Evolutionary conservation across 1,140 invertebrate genomes (phyloP).

Genomic region (Drosophila micromelanica): DNA sequence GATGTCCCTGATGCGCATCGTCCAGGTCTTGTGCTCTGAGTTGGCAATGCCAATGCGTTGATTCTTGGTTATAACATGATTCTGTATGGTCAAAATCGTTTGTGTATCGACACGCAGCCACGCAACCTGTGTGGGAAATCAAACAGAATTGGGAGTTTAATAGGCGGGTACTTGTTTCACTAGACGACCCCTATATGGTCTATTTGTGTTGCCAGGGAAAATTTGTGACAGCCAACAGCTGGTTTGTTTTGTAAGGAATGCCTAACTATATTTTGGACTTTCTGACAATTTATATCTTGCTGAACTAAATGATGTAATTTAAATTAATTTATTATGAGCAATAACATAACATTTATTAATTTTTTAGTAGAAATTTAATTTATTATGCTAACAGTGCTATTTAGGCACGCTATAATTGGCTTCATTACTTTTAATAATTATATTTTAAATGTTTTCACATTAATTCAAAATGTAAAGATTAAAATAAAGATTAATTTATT

Average conservation of each 20-base stretch:
- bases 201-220: background rate
- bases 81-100: conserved; percentile 95
- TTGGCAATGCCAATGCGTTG: conserved; percentile 93
- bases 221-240: background rate
- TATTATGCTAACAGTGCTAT: no score
- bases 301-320: no score
- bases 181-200: background rate
- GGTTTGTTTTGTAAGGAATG: background rate
- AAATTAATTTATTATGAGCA: no score
- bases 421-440: no score
- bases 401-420: no score
- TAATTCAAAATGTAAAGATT: no score
- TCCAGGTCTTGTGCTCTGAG: conserved; percentile 94
- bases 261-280: no score
- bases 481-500: no score
- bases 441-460: no score
- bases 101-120: conserved; percentile 96
- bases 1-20: conserved; percentile 92
- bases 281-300: no score
- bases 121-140: conserved; percentile 88
- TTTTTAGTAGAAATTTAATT: no score
- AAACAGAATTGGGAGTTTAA: conserved; percentile 13
- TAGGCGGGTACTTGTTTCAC: background rate
- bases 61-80: conserved; percentile 95
- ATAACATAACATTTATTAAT: no score